phyloP scores from a whole-genome alignment of 1,140 invertebrate species.

The Drosophila dunni region DNA sequence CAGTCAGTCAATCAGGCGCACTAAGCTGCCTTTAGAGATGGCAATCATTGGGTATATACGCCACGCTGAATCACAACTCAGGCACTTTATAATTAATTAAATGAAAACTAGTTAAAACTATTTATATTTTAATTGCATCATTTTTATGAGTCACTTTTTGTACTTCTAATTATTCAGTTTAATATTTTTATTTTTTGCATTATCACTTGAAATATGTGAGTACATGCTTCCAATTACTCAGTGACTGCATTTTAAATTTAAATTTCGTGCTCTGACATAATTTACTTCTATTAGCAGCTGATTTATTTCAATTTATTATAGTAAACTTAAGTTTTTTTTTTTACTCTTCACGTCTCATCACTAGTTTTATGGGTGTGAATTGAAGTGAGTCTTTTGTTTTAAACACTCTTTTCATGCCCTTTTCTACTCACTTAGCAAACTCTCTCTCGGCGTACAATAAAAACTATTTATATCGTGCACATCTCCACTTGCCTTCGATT shows the following conservation, averaged over 20 bases:
- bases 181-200: background rate
- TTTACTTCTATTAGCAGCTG: background rate
- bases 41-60: background rate
- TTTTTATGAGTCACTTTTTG: background rate
- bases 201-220: background rate
- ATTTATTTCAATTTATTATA: no score
- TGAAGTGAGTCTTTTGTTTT: no score
- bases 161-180: background rate
- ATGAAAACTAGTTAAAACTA: background rate
- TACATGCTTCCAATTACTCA: background rate
- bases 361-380: no score
- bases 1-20: slow-evolving; percentile 3
- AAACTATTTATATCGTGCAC: slow-evolving; percentile 15
- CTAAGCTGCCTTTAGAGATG: slow-evolving; percentile 3
- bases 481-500: slow-evolving; percentile 14
- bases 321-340: no score
- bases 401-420: background rate
- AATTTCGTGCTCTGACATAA: background rate
- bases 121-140: background rate
- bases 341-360: no score
- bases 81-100: background rate
- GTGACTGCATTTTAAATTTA: background rate
- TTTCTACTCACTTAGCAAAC: background rate
- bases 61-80: background rate
- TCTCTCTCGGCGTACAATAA: background rate